A percentile compares a stretch with the other conserved stretches of the same genome.
Conservation (phyloP, 1,140 invertebrate species). For the Neocloeon triangulifer region DNA sequence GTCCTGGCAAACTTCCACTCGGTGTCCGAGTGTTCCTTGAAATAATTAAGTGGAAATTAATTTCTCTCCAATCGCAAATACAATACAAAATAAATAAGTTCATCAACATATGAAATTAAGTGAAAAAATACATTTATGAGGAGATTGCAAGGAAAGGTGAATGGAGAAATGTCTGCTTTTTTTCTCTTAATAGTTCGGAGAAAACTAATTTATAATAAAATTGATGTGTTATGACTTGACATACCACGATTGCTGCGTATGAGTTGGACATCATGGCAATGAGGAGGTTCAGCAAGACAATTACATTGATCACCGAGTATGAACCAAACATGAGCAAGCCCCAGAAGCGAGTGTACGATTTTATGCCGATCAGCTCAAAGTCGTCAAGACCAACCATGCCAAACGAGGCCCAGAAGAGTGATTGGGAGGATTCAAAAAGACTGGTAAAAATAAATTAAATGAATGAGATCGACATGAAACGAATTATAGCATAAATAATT, state of each 20-base stretch:
- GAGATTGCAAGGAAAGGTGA: too few relatives aligned
- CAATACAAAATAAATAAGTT: too few relatives aligned
- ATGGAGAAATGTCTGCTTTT: too few relatives aligned
- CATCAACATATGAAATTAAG: too few relatives aligned
- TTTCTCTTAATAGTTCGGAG: too few relatives aligned
- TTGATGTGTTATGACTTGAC: slow-evolving; percentile 9
- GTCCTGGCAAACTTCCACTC: slow-evolving; percentile 84
- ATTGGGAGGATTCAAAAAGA: slow-evolving; percentile 75
- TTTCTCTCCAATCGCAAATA: too few relatives aligned
- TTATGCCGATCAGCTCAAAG: slow-evolving; percentile 52
- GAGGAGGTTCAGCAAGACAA: slow-evolving; percentile 62
- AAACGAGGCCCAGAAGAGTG: slow-evolving; percentile 76
- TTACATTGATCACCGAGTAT: slow-evolving; percentile 65
- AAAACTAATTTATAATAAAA: too few relatives aligned
- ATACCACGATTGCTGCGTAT: slow-evolving; percentile 52
- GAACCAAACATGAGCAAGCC: slow-evolving; percentile 58
- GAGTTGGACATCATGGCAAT: slow-evolving; percentile 87
- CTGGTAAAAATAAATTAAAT: slow-evolving; percentile 24
- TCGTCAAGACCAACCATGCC: slow-evolving; percentile 58
- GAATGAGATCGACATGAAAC: too few relatives aligned
- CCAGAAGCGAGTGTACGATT: slow-evolving; percentile 58
- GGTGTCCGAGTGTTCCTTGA: slow-evolving; percentile 56
- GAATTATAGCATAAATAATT: too few relatives aligned
- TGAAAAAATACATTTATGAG: too few relatives aligned
- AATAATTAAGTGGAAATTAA: too few relatives aligned